phyloP scores from a whole-genome alignment of 2,113 vertebrate species.

The Ictidomys tridecemlineatus region DNA sequence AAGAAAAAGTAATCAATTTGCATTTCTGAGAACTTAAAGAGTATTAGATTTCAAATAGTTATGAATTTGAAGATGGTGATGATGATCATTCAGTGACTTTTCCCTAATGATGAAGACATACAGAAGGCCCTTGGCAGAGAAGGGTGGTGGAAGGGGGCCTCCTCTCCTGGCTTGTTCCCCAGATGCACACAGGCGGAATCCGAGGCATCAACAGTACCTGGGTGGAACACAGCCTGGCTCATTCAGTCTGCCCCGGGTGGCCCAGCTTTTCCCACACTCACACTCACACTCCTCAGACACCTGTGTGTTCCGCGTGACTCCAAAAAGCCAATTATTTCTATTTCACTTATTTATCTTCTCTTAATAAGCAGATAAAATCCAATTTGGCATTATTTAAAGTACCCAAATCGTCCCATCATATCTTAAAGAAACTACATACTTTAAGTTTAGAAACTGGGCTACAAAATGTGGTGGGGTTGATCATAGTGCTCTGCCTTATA shows the following conservation, averaged over 20 bases:
- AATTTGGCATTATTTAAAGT: background rate
- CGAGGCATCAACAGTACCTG: too few species aligned
- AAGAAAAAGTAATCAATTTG: background rate
- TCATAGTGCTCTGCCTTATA: background rate
- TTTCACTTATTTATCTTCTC: background rate
- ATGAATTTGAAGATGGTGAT: background rate
- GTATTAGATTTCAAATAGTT: background rate
- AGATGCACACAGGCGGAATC: background rate
- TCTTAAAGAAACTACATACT: background rate
- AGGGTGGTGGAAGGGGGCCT: background rate
- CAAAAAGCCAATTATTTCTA: background rate
- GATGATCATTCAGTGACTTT: background rate
- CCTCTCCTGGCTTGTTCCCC: background rate
- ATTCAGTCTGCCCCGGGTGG: rapidly evolving
- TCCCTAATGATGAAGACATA: background rate
- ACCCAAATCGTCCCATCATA: background rate
- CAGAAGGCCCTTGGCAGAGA: background rate
- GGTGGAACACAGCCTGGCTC: background rate
- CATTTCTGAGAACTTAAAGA: background rate
- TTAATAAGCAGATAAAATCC: background rate
- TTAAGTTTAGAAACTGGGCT: background rate
- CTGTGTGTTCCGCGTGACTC: background rate
- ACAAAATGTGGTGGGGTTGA: background rate
- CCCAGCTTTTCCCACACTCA: too few species aligned
- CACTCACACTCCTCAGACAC: rapidly evolving